Evolutionary conservation across 2,113 vertebrate species (phyloP).

Genomic region (Lophochroa leadbeateri): DNA sequence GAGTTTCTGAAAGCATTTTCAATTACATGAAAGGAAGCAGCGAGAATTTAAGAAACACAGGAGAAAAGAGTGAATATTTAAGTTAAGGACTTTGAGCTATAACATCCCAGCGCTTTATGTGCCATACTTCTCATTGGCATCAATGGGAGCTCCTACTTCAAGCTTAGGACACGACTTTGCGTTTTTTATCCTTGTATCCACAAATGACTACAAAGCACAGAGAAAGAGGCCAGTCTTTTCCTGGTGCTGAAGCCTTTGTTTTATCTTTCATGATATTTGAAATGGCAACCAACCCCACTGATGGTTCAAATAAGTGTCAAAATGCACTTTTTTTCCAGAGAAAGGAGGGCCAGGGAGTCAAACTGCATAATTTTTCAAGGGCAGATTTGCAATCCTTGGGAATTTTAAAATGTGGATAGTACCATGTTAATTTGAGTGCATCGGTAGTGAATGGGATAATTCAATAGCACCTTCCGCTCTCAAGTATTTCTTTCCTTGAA

Average conservation of each 20-base stretch:
- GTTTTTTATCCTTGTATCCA: not conserved
- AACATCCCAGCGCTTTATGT: not conserved
- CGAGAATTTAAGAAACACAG: not conserved
- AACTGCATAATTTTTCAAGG: slow-evolving; percentile 35
- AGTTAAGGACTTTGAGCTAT: not conserved
- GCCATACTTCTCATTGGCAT: not conserved
- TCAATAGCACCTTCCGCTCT: slow-evolving; percentile 39
- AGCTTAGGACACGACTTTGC: not conserved
- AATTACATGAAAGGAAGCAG: not conserved
- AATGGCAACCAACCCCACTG: not conserved
- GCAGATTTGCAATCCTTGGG: not conserved
- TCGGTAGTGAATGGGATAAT: slow-evolving; percentile 14
- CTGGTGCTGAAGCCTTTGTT: not conserved
- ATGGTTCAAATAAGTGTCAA: not conserved
- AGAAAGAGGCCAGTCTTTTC: not conserved
- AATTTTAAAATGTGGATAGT: slow-evolving; percentile 45
- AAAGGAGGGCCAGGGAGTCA: not conserved
- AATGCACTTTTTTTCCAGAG: not conserved
- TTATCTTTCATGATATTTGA: slow-evolving; percentile 5
- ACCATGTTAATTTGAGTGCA: not conserved
- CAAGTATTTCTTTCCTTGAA: slow-evolving; percentile 53
- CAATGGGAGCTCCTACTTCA: not conserved
- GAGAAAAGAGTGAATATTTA: slow-evolving; percentile 11
- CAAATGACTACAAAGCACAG: not conserved
- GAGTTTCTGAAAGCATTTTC: not conserved